Conservation (phyloP, 2,113 vertebrate genomes). For the Alethe diademata region DNA sequence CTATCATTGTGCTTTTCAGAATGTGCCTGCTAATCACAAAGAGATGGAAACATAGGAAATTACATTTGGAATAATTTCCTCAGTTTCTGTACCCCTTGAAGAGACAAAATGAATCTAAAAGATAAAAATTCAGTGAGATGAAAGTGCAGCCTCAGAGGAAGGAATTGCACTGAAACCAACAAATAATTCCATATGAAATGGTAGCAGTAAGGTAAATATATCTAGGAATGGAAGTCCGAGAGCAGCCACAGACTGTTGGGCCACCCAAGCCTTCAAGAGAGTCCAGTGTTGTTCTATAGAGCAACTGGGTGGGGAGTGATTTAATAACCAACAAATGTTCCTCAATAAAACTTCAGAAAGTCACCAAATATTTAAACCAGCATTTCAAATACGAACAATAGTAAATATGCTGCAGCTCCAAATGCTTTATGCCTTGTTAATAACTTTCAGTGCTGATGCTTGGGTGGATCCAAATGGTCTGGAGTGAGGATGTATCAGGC, state of each 20-base stretch:
- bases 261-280: slow-evolving; percentile 29
- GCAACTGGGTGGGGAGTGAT: background rate
- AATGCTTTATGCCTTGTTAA: background rate
- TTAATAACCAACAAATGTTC: slow-evolving; percentile 10
- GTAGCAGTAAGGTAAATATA: slow-evolving; percentile 30
- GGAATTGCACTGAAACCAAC: background rate
- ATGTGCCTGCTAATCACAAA: background rate
- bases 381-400: background rate
- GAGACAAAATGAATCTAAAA: background rate
- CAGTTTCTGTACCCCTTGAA: slow-evolving; percentile 25
- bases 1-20: slow-evolving; percentile 3
- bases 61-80: background rate
- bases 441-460: background rate
- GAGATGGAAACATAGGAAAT: background rate
- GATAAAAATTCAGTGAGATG: background rate
- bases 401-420: background rate
- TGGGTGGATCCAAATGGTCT: background rate
- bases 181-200: slow-evolving; percentile 40
- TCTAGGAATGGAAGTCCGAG: background rate
- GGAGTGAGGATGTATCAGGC: background rate
- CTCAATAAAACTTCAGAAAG: slow-evolving; percentile 34
- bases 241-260: slow-evolving; percentile 9
- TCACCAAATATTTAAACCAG: background rate
- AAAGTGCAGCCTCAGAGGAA: background rate
- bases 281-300: background rate